Evolutionary conservation across 2,113 vertebrate genomes (phyloP), one percentile per base, ranked within the genome.

Genomic region (Cichladusa arquata): DNA sequence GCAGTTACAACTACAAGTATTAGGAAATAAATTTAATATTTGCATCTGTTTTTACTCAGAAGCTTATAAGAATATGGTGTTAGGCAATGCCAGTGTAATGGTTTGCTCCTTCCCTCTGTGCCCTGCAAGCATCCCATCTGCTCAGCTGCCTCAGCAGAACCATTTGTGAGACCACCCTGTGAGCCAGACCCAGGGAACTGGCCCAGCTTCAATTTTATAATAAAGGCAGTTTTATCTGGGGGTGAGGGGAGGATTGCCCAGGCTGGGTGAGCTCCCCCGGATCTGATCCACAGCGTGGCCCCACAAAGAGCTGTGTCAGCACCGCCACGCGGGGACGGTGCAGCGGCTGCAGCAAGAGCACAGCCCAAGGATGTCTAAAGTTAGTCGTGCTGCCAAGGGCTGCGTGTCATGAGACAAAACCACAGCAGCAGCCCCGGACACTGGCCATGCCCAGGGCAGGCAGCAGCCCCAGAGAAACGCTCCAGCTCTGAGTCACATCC

Each of bases 11-110:
- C 38, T 88, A 69, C 22, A 81, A 82, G 54, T 51, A 73, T 38
- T 92, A 76, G 67, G 90, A 93, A 93, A 95, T 77, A 88, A 72
- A 86, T 84, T 14, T 53, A 87, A 62, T 51, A 86, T 64, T 81
- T 67, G 28, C 54, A 86, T 72, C 58, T 91, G 34, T 81, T 90
- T 91, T 34, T 64, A 62, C 45, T 85, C 61, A 18, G 66, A 76
- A 36, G 72, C 53, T 62, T 80, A 19, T 47, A 51, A 79, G 79
- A 93, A 85, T 24, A 79, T 6, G 12, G 47, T 51, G 54, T 86
- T 78, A 44, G 82, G 86, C 76, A 92, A 90, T 42, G 62, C 40
- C 53, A 80, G 25, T 7, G 8, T 26, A 64, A 71, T 45, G 85
- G 53, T 57, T 72, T 80, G 71, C 62, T 57, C 85, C 34, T 86